Percentiles rank a stretch among this genome's conserved stretches.
These are phyloP conservation scores for Podocnemis expansa DNA, from an alignment of 2,113 vertebrate species.

Conservation along the genomic window DNA sequence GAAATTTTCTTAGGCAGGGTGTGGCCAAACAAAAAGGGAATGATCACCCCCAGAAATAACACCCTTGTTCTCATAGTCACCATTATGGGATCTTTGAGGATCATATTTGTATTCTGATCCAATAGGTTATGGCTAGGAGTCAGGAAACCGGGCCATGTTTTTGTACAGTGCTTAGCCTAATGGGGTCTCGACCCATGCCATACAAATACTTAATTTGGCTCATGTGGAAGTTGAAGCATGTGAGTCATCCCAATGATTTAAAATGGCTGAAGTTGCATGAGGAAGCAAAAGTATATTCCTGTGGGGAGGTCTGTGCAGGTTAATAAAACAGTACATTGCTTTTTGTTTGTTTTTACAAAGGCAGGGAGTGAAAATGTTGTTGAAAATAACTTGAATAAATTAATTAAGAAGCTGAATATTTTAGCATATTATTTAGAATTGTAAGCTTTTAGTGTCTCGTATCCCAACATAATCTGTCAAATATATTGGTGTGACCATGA, in stretches of 20 bases:
- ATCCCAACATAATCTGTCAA: neutral
- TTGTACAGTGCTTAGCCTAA: neutral
- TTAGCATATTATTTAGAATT: neutral
- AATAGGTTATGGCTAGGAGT: neutral
- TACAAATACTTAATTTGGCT: neutral
- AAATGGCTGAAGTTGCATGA: neutral
- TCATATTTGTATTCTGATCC: neutral
- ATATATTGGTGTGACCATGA: neutral
- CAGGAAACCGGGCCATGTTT: neutral
- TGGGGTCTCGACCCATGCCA: neutral
- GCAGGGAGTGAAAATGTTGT: neutral
- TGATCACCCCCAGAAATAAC: neutral
- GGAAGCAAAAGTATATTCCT: neutral
- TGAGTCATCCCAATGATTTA: neutral
- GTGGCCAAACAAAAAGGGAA: neutral
- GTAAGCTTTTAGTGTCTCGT: neutral
- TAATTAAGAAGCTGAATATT: neutral
- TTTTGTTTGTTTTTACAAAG: neutral
- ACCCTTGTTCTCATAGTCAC: neutral
- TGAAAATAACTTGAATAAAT: neutral
- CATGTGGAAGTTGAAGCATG: neutral
- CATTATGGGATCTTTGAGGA: neutral
- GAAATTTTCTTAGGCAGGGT: neutral
- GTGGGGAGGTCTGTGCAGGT: neutral
- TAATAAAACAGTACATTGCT: fast-evolving